Percentiles rank a stretch among this genome's conserved stretches.
Conservation (phyloP, 92 coral and sea anemone genomes). For the Actinernus sp. region DNA sequence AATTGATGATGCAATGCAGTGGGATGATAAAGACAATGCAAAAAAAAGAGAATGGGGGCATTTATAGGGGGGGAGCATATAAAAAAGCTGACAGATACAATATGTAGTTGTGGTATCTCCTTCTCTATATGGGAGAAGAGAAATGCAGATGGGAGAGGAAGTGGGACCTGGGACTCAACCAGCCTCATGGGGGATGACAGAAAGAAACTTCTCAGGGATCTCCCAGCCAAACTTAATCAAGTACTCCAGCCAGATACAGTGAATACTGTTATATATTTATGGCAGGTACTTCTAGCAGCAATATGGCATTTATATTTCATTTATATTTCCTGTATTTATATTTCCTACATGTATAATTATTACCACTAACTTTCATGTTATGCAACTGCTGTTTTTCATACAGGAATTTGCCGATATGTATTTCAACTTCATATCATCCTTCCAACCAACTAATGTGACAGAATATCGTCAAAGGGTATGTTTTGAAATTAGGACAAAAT, state of each 20-base stretch:
- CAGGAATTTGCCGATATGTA: constrained; percentile 31
- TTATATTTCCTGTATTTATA: too few relatives aligned
- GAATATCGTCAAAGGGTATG: too few relatives aligned
- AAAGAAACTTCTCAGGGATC: background rate
- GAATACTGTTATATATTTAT: constrained; percentile 9
- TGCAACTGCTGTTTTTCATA: too few relatives aligned
- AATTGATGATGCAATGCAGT: constrained; percentile 21
- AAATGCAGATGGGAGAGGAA: constrained; percentile 21
- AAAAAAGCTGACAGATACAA: constrained; percentile 4
- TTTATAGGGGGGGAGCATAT: too few relatives aligned
- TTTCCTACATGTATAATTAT: background rate
- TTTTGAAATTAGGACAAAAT: too few relatives aligned
- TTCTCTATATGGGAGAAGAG: constrained; percentile 31
- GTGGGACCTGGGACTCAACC: constrained; percentile 20
- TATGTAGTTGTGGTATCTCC: constrained; percentile 17
- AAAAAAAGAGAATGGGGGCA: too few relatives aligned
- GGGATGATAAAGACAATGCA: constrained; percentile 18
- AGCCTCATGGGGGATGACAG: constrained; percentile 36
- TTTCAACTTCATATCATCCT: constrained; percentile 27
- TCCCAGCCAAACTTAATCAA: constrained; percentile 3
- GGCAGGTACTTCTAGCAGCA: constrained; percentile 47
- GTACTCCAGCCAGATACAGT: constrained; percentile 14
- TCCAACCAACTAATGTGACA: constrained; percentile 9
- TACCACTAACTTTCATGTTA: too few relatives aligned
- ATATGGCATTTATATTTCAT: too few relatives aligned